Percentiles rank a stretch among this genome's conserved stretches.
Evolutionary conservation across 1,140 invertebrate genomes (phyloP).

Genomic region (Neuroterus valhalla): DNA sequence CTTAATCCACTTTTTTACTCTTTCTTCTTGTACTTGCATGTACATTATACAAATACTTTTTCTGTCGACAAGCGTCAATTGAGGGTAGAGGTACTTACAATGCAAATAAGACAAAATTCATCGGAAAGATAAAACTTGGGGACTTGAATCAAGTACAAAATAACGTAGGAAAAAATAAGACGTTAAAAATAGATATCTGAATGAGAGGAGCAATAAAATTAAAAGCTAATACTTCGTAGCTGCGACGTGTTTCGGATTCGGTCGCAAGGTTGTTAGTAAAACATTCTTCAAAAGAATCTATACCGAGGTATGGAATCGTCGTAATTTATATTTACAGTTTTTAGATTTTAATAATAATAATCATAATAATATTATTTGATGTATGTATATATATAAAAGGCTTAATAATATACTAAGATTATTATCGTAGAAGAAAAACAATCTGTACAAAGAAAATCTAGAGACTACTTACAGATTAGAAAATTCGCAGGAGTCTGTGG

Average conservation of each 20-base stretch:
- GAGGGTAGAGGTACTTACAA: background rate
- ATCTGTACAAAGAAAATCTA: slow-evolving; percentile 10
- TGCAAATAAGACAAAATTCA: slow-evolving; percentile 9
- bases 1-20: background rate
- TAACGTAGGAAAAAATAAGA: slow-evolving; percentile 19
- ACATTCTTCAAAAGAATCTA: slow-evolving; percentile 18
- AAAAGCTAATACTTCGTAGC: slow-evolving; percentile 20
- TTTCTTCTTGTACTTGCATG: background rate
- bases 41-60: slow-evolving; percentile 11
- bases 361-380: slow-evolving; percentile 3
- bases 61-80: background rate
- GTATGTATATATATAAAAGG: slow-evolving; percentile 21
- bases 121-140: slow-evolving; percentile 12
- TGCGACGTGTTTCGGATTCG: background rate
- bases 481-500: slow-evolving; percentile 5
- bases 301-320: slow-evolving; percentile 5
- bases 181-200: slow-evolving; percentile 25
- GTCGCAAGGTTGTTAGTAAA: slow-evolving; percentile 29
- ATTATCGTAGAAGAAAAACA: slow-evolving; percentile 11
- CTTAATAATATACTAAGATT: slow-evolving; percentile 16
- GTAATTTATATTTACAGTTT: slow-evolving; percentile 25
- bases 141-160: slow-evolving; percentile 22
- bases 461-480: slow-evolving; percentile 12
- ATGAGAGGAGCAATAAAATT: slow-evolving; percentile 1
- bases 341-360: slow-evolving; percentile 11